A percentile compares a stretch with the other conserved stretches of the same genome.
These are phyloP conservation scores for Dicentrarchus labrax DNA, from an alignment of 2,113 vertebrate species.

Conservation along the genomic window DNA sequence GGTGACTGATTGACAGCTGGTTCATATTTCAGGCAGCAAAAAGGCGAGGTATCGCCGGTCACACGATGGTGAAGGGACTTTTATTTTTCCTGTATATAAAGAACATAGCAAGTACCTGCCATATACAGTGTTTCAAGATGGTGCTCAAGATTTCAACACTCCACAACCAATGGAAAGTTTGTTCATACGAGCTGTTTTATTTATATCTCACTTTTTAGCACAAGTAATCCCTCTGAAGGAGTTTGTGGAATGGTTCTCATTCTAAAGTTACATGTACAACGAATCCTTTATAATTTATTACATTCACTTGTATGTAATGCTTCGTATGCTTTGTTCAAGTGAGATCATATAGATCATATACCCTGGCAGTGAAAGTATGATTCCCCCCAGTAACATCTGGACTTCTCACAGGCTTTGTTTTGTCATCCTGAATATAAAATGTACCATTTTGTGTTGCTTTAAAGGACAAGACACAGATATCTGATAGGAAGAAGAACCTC, in stretches of 20 bases:
- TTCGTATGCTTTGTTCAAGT: neutral
- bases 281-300: neutral
- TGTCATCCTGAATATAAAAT: neutral
- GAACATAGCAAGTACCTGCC: neutral
- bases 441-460: neutral
- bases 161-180: neutral
- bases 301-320: neutral
- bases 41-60: neutral
- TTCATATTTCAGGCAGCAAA: neutral
- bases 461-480: neutral
- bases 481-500: no score
- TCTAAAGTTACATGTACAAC: neutral
- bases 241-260: neutral
- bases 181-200: slow-evolving; percentile 7
- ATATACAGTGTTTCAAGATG: neutral
- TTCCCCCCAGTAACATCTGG: neutral
- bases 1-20: neutral
- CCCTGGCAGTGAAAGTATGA: neutral
- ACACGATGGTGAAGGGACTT: neutral
- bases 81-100: slow-evolving; percentile 15
- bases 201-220: neutral
- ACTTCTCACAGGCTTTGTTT: neutral
- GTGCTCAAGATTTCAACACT: slow-evolving; percentile 12
- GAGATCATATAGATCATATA: no score
- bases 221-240: neutral